Conservation (phyloP, 2,113 vertebrate species). For the Pseudopipra pipra region DNA sequence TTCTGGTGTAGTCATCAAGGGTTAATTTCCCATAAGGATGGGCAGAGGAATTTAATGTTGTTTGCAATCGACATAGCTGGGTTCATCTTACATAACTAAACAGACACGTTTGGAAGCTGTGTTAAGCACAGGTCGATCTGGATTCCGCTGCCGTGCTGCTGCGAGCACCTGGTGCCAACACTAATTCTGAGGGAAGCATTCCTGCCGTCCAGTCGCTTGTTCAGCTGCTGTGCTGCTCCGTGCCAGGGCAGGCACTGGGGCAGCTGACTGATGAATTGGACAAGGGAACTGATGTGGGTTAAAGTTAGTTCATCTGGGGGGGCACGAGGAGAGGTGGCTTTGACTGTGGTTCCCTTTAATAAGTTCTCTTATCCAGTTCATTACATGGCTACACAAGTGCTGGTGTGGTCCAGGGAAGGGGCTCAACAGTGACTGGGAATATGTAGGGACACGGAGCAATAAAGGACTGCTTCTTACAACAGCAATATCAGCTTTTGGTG, state of each 20-base stretch:
- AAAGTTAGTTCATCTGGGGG: background rate
- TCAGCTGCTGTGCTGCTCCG: background rate
- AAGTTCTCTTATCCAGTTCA: background rate
- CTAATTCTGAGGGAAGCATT: background rate
- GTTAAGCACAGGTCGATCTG: background rate
- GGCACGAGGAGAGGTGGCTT: background rate
- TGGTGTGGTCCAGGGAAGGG: background rate
- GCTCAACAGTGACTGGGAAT: rapidly evolving
- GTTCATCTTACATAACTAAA: background rate
- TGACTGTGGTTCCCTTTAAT: background rate
- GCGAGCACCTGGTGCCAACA: rapidly evolving
- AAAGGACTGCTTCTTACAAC: background rate
- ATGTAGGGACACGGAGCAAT: rapidly evolving
- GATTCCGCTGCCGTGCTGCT: background rate
- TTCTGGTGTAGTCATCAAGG: background rate
- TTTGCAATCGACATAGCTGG: background rate
- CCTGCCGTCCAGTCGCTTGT: background rate
- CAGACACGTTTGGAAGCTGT: background rate
- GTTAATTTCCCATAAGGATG: background rate
- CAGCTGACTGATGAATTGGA: background rate
- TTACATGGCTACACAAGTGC: background rate
- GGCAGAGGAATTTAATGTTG: background rate
- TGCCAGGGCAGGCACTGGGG: background rate
- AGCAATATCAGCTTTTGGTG: background rate
- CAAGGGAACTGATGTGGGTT: background rate